These are phyloP conservation scores for Arenaria interpres DNA, from an alignment of 2,113 vertebrate species.

Conservation along the genomic window DNA sequence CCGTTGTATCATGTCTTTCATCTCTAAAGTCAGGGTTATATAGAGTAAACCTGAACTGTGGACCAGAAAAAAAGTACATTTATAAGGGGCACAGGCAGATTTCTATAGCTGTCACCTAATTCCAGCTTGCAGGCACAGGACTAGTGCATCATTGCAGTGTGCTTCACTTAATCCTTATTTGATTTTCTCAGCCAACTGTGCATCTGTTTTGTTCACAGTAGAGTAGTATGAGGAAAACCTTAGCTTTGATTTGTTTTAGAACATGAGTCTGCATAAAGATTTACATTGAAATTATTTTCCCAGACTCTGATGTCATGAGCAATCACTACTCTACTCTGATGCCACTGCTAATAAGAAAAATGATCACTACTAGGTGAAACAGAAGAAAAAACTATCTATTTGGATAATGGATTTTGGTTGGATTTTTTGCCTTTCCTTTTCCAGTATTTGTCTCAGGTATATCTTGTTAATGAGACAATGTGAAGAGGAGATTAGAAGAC, in stretches of 20 bases:
- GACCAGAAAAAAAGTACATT: background rate
- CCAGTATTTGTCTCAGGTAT: background rate
- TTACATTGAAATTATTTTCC: background rate
- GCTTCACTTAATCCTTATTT: background rate
- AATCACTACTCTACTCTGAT: background rate
- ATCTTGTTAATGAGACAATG: background rate
- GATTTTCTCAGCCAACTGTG: background rate
- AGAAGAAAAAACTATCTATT: background rate
- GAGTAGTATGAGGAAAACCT: background rate
- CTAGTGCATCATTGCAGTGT: background rate
- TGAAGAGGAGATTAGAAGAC: background rate
- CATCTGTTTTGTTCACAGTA: background rate
- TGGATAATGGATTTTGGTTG: background rate
- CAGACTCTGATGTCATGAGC: background rate
- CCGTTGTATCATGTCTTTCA: background rate
- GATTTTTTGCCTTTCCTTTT: background rate
- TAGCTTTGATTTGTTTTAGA: background rate
- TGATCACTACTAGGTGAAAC: background rate
- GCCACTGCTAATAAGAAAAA: background rate
- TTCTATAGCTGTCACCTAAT: background rate
- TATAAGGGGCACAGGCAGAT: background rate
- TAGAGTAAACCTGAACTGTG: background rate
- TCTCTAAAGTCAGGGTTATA: background rate
- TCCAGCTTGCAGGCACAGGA: background rate
- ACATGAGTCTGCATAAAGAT: background rate